Percentiles rank a stretch among this genome's conserved stretches.
These are phyloP conservation scores for Brienomyrus brachyistius DNA, from an alignment of 2,113 vertebrate species.

Conservation along the genomic window DNA sequence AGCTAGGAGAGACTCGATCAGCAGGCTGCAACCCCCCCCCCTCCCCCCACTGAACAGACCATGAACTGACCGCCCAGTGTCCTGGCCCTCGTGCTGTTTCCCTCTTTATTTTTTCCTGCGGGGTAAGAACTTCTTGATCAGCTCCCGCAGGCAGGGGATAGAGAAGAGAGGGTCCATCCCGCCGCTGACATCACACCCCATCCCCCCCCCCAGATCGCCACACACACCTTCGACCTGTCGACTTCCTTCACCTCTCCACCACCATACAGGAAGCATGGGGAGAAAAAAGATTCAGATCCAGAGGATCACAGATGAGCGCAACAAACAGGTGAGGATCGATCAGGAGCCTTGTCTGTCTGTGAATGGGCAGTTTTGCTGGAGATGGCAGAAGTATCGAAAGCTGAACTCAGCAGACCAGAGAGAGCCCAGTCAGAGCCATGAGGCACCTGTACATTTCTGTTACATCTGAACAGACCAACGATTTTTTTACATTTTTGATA, in stretches of 20 bases:
- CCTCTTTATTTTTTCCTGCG: slow-evolving; percentile 13
- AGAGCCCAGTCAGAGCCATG: neutral
- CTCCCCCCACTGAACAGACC: slow-evolving; percentile 33
- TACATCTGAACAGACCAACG: neutral
- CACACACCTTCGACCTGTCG: slow-evolving; percentile 6
- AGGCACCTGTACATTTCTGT: neutral
- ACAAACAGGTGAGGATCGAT: slow-evolving; percentile 17
- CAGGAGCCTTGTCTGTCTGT: neutral
- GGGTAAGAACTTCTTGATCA: slow-evolving; percentile 34
- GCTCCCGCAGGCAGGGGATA: slow-evolving; percentile 27
- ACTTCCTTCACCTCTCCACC: slow-evolving; percentile 34
- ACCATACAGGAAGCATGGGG: slow-evolving; percentile 37
- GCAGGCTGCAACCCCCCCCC: slow-evolving; percentile 27
- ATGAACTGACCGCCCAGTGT: slow-evolving; percentile 58
- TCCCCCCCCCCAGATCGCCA: slow-evolving; percentile 24
- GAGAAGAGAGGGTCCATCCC: slow-evolving; percentile 11
- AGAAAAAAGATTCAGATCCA: slow-evolving; percentile 26
- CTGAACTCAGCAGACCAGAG: neutral
- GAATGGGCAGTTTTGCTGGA: neutral
- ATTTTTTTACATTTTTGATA: neutral
- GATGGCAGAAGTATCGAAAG: neutral
- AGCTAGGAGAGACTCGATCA: slow-evolving; percentile 40
- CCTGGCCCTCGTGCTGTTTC: slow-evolving; percentile 31
- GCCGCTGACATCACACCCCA: slow-evolving; percentile 13
- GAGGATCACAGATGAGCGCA: slow-evolving; percentile 25